phyloP scores from a whole-genome alignment of 2,888 invertebrate genomes.

The Stramonita haemastoma region DNA sequence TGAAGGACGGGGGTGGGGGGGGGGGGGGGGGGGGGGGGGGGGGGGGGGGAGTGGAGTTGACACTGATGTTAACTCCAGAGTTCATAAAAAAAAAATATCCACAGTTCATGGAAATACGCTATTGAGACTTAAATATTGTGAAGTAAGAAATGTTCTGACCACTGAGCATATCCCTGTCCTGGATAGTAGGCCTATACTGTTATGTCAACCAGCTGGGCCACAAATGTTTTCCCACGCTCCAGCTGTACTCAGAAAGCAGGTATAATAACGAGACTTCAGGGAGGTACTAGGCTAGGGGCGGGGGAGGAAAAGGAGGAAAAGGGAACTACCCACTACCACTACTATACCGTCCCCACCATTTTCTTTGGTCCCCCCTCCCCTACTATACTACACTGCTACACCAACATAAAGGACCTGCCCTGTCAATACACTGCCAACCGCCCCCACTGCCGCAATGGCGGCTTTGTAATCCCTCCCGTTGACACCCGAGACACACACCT shows the following conservation, averaged over 20 bases:
- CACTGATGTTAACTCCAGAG: too few species aligned
- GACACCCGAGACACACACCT: not conserved
- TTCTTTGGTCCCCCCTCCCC: not conserved
- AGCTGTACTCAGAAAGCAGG: not conserved
- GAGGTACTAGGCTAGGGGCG: not conserved
- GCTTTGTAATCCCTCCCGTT: not conserved
- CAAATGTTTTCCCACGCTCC: not conserved
- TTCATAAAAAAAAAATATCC: too few species aligned
- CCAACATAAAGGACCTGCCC: not conserved
- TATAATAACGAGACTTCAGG: not conserved
- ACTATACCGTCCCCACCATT: not conserved
- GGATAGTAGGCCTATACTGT: too few species aligned
- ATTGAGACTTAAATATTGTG: too few species aligned
- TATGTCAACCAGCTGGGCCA: too few species aligned
- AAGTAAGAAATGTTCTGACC: too few species aligned
- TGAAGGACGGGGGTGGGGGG: too few species aligned
- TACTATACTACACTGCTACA: not conserved
- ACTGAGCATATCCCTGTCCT: too few species aligned
- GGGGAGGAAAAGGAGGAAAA: not conserved
- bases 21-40: too few species aligned
- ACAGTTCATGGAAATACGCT: too few species aligned
- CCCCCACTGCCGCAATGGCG: not conserved
- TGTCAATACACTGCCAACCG: too few species aligned
- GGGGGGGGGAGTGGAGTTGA: too few species aligned
- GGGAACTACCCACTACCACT: not conserved